Evolutionary conservation across 2,797 vertebrate species (phyloP), one percentile per base, ranked within the genome.

Genomic region (Cryptoprocta ferox): DNA sequence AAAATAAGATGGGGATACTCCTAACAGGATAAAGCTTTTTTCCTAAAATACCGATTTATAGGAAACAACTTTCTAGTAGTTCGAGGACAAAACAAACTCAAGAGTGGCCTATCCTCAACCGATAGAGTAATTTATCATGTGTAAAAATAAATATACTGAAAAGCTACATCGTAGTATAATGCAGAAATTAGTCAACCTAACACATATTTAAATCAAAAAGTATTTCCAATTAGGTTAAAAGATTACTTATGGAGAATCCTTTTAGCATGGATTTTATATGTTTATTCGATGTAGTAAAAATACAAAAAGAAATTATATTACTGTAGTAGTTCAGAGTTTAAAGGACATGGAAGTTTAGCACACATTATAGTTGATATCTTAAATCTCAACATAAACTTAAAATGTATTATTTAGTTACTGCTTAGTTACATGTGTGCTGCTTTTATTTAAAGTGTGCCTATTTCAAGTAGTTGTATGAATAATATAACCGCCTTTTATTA

Each of bases 201-300:
- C 4, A 37, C 5, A 65, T 63, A 53, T 56, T 80, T 94, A 97
- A 94, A 89, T 42, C 16, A 83, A 68, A 42, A 88, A 97, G 90
- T 95, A 80, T 94, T 95, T 96, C 96, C 96, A 97, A 80, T 94
- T 97, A 96, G 75, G 63, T 95, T 84, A 95, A 90, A 97, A 95
- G 39, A 94, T 93, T 86, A 71, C 35, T 90, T 91, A 83, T 50
- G 78, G 90, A 92, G 95, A 97, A 98, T 96, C 15, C 48, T 84
- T 71, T 80, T 93, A 68, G 21, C 4, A 37, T 50, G 91, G 45
- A 91, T 97, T 97, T 71, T 94, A n/a, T 91, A 96, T 39, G 65
- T 97, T 95, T n/a, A 59, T 97, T 98, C 99, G 92, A 98, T 98
- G 98, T 98, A 94, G 85, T 96, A 90, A 98, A 83, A 65, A 96